phyloP scores from a whole-genome alignment of 1,140 invertebrate species.

The Helicoverpa armigera region DNA sequence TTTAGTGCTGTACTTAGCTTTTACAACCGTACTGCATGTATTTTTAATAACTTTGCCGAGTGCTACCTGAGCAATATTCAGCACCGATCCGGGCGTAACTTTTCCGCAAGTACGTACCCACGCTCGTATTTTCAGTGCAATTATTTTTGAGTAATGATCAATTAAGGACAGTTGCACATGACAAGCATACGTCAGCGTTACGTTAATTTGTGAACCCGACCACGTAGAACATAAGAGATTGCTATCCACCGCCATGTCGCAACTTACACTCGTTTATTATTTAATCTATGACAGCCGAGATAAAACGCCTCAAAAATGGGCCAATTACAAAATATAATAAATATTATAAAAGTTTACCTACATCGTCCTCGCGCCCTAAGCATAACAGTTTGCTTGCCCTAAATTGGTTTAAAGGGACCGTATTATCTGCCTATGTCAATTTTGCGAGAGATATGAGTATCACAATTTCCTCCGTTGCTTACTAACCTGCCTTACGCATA shows the following conservation, averaged over 20 bases:
- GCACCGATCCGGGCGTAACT: neutral
- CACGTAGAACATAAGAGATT: conserved; percentile 53
- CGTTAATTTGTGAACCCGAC: conserved; percentile 58
- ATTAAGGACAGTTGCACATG: conserved; percentile 44
- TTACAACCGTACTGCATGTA: neutral
- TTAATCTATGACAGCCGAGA: conserved; percentile 62
- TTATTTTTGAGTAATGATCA: conserved; percentile 47
- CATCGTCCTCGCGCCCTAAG: conserved; percentile 69
- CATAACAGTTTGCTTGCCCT: conserved; percentile 80
- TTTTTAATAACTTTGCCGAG: conserved; percentile 3
- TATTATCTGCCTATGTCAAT: conserved; percentile 78
- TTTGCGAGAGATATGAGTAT: conserved; percentile 60
- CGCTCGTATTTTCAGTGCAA: conserved; percentile 35
- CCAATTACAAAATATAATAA: conserved; percentile 83
- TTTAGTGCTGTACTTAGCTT: too few species aligned
- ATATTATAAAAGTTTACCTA: conserved; percentile 74
- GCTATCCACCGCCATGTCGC: conserved; percentile 52
- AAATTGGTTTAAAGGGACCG: conserved; percentile 72
- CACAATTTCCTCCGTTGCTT: conserved; percentile 31
- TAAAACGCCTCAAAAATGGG: conserved; percentile 65
- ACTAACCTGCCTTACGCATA: conserved; percentile 21
- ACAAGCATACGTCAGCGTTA: conserved; percentile 28
- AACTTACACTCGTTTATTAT: conserved; percentile 56
- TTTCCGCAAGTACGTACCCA: conserved; percentile 11
- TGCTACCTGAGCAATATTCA: neutral